Evolutionary conservation across 2,797 vertebrate species (phyloP), one percentile per base, ranked within the genome.

Genomic region (Gymnoscopelus microlampas): DNA sequence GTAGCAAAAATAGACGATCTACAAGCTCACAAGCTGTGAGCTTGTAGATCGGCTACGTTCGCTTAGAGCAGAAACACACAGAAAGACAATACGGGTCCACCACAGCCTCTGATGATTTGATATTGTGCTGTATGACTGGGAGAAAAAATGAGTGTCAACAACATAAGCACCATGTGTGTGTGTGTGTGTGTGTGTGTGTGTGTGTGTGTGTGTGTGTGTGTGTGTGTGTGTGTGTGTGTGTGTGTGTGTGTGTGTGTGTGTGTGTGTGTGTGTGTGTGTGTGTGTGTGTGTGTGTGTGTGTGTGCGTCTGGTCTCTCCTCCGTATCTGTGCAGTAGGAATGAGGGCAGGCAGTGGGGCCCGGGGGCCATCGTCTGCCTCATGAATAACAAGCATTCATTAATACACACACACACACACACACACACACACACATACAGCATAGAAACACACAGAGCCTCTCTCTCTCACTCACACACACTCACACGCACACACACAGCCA

Each of bases 341-440:
- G 86, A 76, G 86, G 83, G 82, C 87, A 86, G 73, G 63, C 44
- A 66, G 51, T 74, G 78, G 68, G 84, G 87, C 85, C 87, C 81
- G 29, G 74, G 79, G 89, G 82, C 83, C 73, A 48, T 53, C 54
- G 54, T 71, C 77, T 71, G 73, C 81, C 78, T 78, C 68, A 84
- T 92, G 89, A 92, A 92, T 89, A 90, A 88, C 80, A 78, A 86
- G 84, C 79, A 89, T 90, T 91, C 80, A 91, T 85, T 70, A 59
- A 81, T 9, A 63, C 24, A 78, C 5, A 6, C 63, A 53, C 39
- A 64, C 50, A 69, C 14, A 49, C 3, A 71, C n/a, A 61, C 13
- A 51, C 57, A 66, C 63, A 61, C 63, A 61, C 67, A 70, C 67
- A 62, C 59, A 62, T 49, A 61, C 48, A 55, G 47, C 53, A 66